Base-by-base conservation (phyloP, 2,113 vertebrate species). In the Cairina moschata region DNA sequence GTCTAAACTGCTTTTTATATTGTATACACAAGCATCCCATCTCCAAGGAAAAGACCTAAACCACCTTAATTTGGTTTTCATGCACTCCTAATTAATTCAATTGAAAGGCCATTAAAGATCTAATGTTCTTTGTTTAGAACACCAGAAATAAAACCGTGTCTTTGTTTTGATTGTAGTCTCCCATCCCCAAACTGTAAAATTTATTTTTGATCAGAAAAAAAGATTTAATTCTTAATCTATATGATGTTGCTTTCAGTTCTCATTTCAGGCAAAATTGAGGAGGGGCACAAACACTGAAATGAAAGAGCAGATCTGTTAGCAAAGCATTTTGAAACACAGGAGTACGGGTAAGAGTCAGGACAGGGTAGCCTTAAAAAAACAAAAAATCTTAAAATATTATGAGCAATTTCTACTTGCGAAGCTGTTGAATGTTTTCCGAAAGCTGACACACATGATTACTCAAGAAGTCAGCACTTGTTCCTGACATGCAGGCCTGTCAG, bases 391-490 rank as follows among this genome's bases (percentile, higher is more conserved):
- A 8, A 90, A 71, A 46, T 29, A 8, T 32, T 69, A 0, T 6
- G n/a, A 76, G 25, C 16, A 66, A 40, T 62, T 85, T 72, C 54
- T 65, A 8, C 36, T 63, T 52, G 63, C 10, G 28, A 25, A 1
- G 2, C 34, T 54, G 50, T 29, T 62, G 28, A 32, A 26, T 72
- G 54, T 66, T 90, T 94, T 91, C 86, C 17, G 22, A 50, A 25
- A 2, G 5, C 77, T 95, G 91, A 87, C 86, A 96, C 62, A 63
- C 74, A 62, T 34, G 81, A 72, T 96, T 97, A 69, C 93, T 91
- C 92, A 97, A 94, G 92, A 96, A 50, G 56, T 86, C 76, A 72
- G 63, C 83, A 87, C 95, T 95, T 82, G 77, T 76, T 95, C 59
- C 91, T 95, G 69, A 78, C 88, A 69, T 59, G 74, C 74, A 77